phyloP scores from a whole-genome alignment of 2,888 invertebrate species.

The Artemia sinica region DNA sequence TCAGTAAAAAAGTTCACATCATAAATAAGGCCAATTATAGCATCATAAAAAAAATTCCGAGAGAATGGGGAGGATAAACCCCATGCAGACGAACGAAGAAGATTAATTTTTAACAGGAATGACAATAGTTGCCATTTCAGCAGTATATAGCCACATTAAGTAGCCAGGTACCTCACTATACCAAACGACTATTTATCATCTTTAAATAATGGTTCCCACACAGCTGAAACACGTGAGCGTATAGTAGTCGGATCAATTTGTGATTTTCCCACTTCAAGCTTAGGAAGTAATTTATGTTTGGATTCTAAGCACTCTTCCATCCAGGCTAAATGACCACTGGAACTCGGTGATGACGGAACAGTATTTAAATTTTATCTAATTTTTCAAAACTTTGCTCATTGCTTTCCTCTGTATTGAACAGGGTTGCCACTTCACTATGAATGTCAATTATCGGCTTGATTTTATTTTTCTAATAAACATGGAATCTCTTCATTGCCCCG shows the following conservation, averaged over 20 bases:
- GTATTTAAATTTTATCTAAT: neutral
- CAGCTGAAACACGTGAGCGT: constrained; percentile 2
- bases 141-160: too few relatives aligned
- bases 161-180: too few relatives aligned
- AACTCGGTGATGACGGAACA: neutral
- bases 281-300: neutral
- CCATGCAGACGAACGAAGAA: too few relatives aligned
- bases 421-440: neutral
- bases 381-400: neutral
- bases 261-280: neutral
- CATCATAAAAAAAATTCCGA: too few relatives aligned
- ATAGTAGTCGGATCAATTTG: constrained; percentile 2
- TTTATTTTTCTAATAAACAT: neutral
- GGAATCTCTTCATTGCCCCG: neutral
- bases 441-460: neutral
- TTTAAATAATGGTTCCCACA: neutral
- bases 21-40: too few relatives aligned
- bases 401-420: neutral
- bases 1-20: too few relatives aligned
- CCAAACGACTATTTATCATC: neutral
- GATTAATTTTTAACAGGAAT: too few relatives aligned
- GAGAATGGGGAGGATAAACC: too few relatives aligned
- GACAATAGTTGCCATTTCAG: too few relatives aligned
- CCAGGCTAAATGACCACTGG: neutral
- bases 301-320: neutral